Evolutionary conservation across 2,888 invertebrate genomes (phyloP).

Genomic region (Gonocerus acuteangulatus): DNA sequence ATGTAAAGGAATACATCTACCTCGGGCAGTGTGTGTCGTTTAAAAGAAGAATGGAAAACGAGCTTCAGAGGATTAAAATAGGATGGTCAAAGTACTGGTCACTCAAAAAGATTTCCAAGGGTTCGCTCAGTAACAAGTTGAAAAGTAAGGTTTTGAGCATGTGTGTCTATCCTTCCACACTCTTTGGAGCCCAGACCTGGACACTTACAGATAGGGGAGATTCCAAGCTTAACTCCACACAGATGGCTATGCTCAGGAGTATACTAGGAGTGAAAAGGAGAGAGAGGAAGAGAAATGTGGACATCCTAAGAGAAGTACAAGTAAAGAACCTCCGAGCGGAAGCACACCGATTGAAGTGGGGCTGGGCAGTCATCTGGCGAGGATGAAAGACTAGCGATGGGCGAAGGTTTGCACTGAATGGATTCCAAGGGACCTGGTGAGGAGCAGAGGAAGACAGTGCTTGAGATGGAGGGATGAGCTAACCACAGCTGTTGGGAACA

Average conservation of each 20-base stretch:
- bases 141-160: background rate
- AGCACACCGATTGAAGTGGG: background rate
- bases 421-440: constrained; percentile 13
- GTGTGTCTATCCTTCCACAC: background rate
- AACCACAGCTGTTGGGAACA: no score
- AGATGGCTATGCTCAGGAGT: background rate
- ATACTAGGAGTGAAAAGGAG: background rate
- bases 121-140: background rate
- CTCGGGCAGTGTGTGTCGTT: background rate
- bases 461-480: no score
- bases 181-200: background rate
- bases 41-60: background rate
- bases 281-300: background rate
- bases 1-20: background rate
- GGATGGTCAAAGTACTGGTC: constrained; percentile 7
- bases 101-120: background rate
- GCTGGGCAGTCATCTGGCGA: constrained; percentile 2
- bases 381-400: constrained; percentile 1
- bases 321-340: background rate
- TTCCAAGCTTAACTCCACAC: background rate
- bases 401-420: constrained; percentile 12
- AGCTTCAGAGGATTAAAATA: background rate
- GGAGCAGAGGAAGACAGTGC: no score
- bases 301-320: background rate
- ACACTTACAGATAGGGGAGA: background rate